Evolutionary conservation across 1,140 invertebrate genomes (phyloP), one percentile per base, ranked within the genome.

Genomic region (Lysiphlebus fabarum): DNA sequence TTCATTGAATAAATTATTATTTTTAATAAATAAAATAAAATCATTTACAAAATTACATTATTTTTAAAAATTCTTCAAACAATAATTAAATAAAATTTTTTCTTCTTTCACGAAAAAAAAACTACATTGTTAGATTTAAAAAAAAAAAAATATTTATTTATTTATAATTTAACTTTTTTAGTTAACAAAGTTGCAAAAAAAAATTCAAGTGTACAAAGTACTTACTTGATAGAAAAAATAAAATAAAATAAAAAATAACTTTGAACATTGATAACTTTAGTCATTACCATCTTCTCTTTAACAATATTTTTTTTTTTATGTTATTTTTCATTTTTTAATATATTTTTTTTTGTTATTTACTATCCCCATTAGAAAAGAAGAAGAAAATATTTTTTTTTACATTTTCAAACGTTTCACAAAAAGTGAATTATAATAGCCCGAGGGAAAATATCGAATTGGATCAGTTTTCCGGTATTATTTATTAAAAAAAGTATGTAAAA

Each of bases 191-290:
- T 42, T 9, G 41, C n/a, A n/a, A 6, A 34, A n/a, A 6, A 34
- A 43, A 17, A 37, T 36, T 33, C 12, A 56, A 26, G 17, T 26
- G 17, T 26, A 26, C 17, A n/a, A n/a, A n/a, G n/a, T n/a, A 26
- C 17, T 26, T 2, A n/a, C 5, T 26, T 37, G 48, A 50, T 7
- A 14, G 48, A 36, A 12, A 34, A n/a, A 34, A 36, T 10, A 36
- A 48, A 50, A n/a, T 41, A 10, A 58, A 26, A 38, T 41, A 53
- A 55, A 17, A 56, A 65, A 63, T 63, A 62, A 61, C 58, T 64
- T 58, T 49, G 56, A 62, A 61, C 55, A 49, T 62, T 63, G 62
- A 66, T 64, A 65, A 64, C 61, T 45, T 56, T 44, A 38, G 14
- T 43, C 36, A n/a, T 40, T 34, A 11, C 37, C 2, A 5, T 17